Conservation (phyloP, 2,888 invertebrate genomes). For the Allygus modestus region DNA sequence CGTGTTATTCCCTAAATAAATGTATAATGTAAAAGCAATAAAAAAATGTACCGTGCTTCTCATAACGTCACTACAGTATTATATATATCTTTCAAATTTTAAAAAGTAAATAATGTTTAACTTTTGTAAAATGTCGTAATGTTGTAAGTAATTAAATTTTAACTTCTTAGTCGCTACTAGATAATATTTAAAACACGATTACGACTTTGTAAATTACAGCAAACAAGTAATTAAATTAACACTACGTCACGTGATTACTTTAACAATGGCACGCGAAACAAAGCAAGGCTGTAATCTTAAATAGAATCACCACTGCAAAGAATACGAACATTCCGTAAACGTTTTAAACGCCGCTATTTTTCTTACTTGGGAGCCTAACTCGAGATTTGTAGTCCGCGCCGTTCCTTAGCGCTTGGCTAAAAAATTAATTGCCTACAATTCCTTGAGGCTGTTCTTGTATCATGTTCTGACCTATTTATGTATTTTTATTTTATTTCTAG, state of each 20-base stretch:
- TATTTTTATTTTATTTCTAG: too few species aligned
- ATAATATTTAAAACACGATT: background rate
- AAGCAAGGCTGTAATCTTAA: conserved; percentile 1
- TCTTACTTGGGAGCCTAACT: background rate
- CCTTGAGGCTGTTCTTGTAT: background rate
- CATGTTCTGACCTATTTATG: too few species aligned
- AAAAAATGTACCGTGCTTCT: too few species aligned
- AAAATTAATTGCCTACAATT: conserved; percentile 1
- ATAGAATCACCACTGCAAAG: conserved; percentile 27
- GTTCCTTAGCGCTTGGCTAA: background rate
- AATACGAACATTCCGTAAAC: background rate
- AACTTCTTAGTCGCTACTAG: too few species aligned
- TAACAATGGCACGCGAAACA: background rate
- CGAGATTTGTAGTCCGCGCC: background rate
- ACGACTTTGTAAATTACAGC: background rate
- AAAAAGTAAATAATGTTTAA: too few species aligned
- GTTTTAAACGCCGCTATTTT: conserved; percentile 17
- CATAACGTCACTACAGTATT: too few species aligned
- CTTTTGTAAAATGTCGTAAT: too few species aligned
- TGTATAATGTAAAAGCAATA: too few species aligned
- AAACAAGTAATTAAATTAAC: conserved; percentile 6
- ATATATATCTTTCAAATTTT: too few species aligned
- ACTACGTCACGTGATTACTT: background rate
- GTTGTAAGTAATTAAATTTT: too few species aligned
- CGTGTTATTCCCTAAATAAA: too few species aligned